Base-by-base conservation (phyloP, 92 coral and sea anemone genomes). In the Actinostola sp. region DNA sequence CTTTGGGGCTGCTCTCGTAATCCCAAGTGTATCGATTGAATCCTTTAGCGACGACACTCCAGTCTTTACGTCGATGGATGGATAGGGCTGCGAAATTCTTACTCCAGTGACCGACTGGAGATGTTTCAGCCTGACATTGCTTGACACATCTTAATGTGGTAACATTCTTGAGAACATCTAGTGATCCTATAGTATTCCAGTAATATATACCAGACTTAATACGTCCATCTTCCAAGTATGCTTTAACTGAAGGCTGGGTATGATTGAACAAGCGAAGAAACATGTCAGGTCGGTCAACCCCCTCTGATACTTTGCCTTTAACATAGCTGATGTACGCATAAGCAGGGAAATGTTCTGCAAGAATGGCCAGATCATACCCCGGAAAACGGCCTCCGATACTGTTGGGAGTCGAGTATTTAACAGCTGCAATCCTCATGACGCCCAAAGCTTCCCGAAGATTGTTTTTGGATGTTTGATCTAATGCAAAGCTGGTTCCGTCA, bases 91-190 rank as follows among this genome's bases (percentile, higher is more conserved):
- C 92, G 36, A 51, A 87, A 43, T 82, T 81, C 27, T 71, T 77
- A 21, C 80, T 16, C 92, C 92, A 86, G 64, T 76, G 77, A 31
- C 92, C 88, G 15, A 17, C 26, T 23, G 92, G 92, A n/a, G 88
- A 72, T 12, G 19, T 25, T 51, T 82, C 92, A 4, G 66, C 59
- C 13, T 9, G 33, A 8, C 54, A 34, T 6, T 30, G 52, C 10
- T 8, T 35, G 2, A 41, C 13, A 2, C 48, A 25, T 15, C 75
- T 81, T 4, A 63, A 46, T 0, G 7, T 42, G 8, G 63, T 51
- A 7, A 88, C 67, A 23, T 49, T 57, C 8, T 71, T 61, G 26
- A 82, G 32, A 44, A 77, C 70, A 28, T 50, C 63, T 16, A 82
- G 24, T 0, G 79, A 71, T 8, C 84, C 88, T 28, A 87, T 59